These are phyloP conservation scores for Archips crataeganus DNA, from an alignment of 2,888 invertebrate genomes.

Conservation along the genomic window DNA sequence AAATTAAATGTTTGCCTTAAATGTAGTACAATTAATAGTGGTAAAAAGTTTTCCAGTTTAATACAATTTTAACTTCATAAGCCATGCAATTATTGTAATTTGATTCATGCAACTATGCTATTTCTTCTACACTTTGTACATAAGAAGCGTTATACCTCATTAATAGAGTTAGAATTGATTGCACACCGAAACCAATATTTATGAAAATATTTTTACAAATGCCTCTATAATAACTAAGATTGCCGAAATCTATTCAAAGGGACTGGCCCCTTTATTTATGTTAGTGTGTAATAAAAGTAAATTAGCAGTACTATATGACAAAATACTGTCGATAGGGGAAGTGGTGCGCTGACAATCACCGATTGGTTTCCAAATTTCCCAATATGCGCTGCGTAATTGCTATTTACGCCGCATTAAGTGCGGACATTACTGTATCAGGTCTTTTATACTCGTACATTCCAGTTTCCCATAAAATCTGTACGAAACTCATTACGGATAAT, in stretches of 20 bases:
- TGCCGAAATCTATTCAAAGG: conserved; percentile 58
- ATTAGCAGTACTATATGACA: conserved; percentile 76
- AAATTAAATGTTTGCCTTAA: no score
- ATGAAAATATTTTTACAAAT: background rate
- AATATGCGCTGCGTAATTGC: conserved; percentile 75
- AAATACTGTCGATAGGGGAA: conserved; percentile 64
- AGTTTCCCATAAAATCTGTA: conserved; percentile 12
- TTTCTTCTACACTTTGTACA: no score
- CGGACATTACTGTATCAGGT: conserved; percentile 57
- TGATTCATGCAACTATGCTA: no score
- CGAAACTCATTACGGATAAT: conserved; percentile 16
- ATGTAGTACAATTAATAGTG: no score
- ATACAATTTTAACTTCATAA: no score
- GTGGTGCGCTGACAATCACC: conserved; percentile 62
- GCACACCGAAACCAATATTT: no score
- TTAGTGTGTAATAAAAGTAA: conserved; percentile 75
- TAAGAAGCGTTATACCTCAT: no score
- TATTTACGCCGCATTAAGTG: conserved; percentile 79
- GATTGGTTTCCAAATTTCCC: conserved; percentile 68
- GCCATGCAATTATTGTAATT: no score
- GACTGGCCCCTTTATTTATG: conserved; percentile 63
- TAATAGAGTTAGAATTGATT: no score
- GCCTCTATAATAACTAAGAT: conserved; percentile 53
- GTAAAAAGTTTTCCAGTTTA: no score
- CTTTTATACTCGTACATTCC: conserved; percentile 50